Evolutionary conservation across 2,888 invertebrate genomes (phyloP).

Genomic region (Nebria brevicollis): DNA sequence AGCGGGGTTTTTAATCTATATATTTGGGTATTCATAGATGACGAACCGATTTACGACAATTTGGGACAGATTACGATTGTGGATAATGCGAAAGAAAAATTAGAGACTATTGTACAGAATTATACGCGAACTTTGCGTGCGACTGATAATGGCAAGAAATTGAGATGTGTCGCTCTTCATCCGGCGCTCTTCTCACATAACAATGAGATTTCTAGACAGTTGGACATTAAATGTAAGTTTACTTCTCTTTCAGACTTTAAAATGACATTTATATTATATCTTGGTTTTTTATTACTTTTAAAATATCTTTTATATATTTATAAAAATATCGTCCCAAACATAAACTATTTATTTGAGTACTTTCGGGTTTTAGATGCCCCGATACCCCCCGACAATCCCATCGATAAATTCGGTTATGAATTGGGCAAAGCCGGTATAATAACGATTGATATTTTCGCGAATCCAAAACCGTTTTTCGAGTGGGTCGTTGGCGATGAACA

Average conservation of each 20-base stretch:
- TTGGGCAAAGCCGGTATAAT: conserved; percentile 77
- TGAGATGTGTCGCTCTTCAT: conserved; percentile 77
- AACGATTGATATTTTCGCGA: conserved; percentile 77
- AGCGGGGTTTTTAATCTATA: not conserved
- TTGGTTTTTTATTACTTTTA: no score
- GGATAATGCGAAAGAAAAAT: conserved; percentile 67
- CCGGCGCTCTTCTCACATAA: conserved; percentile 64
- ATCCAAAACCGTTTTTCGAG: conserved; percentile 75
- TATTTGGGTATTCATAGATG: conserved; percentile 63
- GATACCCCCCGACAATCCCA: conserved; percentile 67
- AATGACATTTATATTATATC: no score
- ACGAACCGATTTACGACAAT: conserved; percentile 67
- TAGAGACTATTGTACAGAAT: conserved; percentile 74
- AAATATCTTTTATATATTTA: no score
- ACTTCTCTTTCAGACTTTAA: not conserved
- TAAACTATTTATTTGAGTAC: no score
- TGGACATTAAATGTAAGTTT: conserved; percentile 70
- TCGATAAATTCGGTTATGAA: conserved; percentile 78
- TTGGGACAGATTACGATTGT: conserved; percentile 67
- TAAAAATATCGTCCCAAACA: no score
- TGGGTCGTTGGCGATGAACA: conserved; percentile 73
- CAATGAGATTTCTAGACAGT: conserved; percentile 61
- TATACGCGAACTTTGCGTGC: conserved; percentile 71
- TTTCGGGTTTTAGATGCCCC: conserved; percentile 71
- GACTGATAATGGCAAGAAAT: conserved; percentile 72